Evolutionary conservation across 2,797 vertebrate species (phyloP).

Genomic region (Hippocampus kuda): DNA sequence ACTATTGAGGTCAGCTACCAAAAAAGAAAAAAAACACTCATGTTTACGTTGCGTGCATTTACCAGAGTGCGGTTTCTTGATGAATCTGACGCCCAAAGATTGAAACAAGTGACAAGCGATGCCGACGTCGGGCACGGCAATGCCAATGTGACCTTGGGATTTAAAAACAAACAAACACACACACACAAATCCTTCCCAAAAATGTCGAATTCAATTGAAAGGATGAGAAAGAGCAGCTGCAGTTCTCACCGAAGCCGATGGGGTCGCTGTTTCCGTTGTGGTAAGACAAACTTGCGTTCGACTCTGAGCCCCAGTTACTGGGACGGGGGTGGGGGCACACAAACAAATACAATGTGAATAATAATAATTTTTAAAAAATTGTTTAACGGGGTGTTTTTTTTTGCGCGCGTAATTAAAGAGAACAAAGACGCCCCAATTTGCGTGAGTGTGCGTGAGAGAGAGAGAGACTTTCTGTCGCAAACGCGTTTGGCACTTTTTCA

Average conservation of each 20-base stretch:
- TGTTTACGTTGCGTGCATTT: slow-evolving; percentile 18
- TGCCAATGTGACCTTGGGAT: slow-evolving; percentile 85
- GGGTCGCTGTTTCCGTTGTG: slow-evolving; percentile 83
- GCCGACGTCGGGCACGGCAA: slow-evolving; percentile 88
- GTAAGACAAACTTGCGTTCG: slow-evolving; percentile 71
- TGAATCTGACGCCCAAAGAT: slow-evolving; percentile 88
- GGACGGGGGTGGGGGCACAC: neutral
- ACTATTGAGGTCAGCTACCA: too few relatives aligned
- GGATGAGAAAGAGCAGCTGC: neutral
- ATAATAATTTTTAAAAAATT: too few relatives aligned
- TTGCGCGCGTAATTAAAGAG: too few relatives aligned
- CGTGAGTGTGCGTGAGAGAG: too few relatives aligned
- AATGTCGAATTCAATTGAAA: neutral
- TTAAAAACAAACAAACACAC: neutral
- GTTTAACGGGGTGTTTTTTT: too few relatives aligned
- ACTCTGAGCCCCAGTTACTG: slow-evolving; percentile 90
- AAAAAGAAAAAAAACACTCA: neutral
- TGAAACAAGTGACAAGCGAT: slow-evolving; percentile 89
- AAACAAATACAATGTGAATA: neutral
- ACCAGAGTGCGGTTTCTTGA: slow-evolving; percentile 96
- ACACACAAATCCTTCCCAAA: too few relatives aligned
- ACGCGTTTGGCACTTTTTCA: neutral
- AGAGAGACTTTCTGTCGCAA: neutral
- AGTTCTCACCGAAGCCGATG: slow-evolving; percentile 76
- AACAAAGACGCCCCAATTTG: too few relatives aligned